Percentiles rank a stretch among this genome's conserved stretches.
Evolutionary conservation across 2,113 vertebrate genomes (phyloP).

Genomic region (Hucho hucho): DNA sequence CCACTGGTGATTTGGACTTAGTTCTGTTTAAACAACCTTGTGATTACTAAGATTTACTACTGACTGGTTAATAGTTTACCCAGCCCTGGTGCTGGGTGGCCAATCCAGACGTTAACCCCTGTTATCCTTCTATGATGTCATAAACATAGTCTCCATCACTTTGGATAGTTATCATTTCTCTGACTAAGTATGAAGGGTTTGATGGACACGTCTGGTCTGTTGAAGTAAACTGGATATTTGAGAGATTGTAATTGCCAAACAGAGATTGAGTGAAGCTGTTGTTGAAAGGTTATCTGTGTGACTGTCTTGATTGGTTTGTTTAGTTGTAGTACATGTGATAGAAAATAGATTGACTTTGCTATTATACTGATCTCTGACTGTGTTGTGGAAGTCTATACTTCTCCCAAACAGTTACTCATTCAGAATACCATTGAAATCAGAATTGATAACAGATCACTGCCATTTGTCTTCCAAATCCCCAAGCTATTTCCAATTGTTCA

Average conservation of each 20-base stretch:
- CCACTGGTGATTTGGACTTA: slow-evolving; percentile 77
- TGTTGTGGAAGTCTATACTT: not conserved
- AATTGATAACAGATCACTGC: not conserved
- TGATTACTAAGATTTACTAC: slow-evolving; percentile 57
- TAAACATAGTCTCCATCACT: not conserved
- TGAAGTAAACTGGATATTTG: not conserved
- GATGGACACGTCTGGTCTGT: not conserved
- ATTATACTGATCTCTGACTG: not conserved
- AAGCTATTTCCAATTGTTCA: not conserved
- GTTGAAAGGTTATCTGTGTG: not conserved
- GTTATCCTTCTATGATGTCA: not conserved
- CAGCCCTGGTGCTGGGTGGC: not conserved
- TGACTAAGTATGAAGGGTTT: not conserved
- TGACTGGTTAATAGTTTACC: slow-evolving; percentile 44
- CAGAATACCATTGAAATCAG: not conserved
- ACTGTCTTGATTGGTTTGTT: not conserved
- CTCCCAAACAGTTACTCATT: too few species aligned
- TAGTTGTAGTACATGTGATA: not conserved
- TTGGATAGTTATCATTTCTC: not conserved
- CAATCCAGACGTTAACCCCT: not conserved
- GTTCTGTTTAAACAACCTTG: slow-evolving; percentile 73
- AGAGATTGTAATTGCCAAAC: too few species aligned
- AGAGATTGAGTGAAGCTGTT: too few species aligned
- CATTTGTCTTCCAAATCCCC: too few species aligned
- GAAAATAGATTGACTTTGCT: not conserved